Percentiles rank a stretch among this genome's conserved stretches.
Conservation (phyloP, 2,888 invertebrate genomes). For the Plusia festucae region DNA sequence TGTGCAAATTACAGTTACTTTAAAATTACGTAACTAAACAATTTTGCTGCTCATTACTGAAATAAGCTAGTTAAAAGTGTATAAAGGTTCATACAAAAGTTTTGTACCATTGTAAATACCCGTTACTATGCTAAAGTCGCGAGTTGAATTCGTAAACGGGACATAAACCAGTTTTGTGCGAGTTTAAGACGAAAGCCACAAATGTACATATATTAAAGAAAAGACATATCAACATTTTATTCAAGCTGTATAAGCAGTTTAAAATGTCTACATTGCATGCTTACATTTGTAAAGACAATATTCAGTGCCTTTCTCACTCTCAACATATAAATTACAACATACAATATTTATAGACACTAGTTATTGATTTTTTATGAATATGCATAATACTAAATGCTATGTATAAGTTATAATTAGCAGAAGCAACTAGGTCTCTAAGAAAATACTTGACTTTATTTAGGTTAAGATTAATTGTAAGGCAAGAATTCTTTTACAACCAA, state of each 20-base stretch:
- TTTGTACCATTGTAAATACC: slow-evolving; percentile 36
- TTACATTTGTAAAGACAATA: background rate
- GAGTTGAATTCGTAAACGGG: slow-evolving; percentile 34
- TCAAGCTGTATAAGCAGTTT: background rate
- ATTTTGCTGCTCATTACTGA: background rate
- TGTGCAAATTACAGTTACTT: background rate
- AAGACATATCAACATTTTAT: background rate
- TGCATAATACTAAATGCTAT: too few species aligned
- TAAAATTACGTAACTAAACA: background rate
- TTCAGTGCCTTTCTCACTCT: background rate
- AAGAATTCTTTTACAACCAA: too few species aligned
- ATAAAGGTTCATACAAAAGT: slow-evolving; percentile 10
- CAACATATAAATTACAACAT: background rate
- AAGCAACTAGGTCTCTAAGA: too few species aligned
- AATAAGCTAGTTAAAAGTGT: slow-evolving; percentile 9
- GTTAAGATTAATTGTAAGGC: too few species aligned
- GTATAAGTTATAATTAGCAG: too few species aligned
- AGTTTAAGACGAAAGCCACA: slow-evolving; percentile 12
- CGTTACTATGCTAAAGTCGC: slow-evolving; percentile 23
- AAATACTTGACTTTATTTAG: too few species aligned
- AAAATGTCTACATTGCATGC: background rate
- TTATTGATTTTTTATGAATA: too few species aligned
- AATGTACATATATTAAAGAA: background rate
- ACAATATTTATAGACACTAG: too few species aligned
- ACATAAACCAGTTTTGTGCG: slow-evolving; percentile 19